These are phyloP conservation scores for Catajapyx aquilonaris DNA, from an alignment of 1,140 invertebrate species.

Conservation along the genomic window DNA sequence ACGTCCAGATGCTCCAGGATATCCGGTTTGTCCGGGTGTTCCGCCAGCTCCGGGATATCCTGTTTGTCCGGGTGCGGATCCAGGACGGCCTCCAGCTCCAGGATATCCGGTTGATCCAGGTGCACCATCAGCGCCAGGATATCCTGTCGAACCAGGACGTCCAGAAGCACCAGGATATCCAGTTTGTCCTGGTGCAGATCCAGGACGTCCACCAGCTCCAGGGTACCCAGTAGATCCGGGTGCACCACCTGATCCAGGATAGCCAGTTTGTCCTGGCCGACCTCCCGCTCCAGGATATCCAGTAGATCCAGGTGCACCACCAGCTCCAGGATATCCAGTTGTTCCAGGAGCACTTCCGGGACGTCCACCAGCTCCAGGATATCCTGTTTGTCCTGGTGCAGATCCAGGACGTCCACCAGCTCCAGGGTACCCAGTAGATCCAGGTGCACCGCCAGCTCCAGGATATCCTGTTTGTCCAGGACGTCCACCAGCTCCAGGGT, in stretches of 20 bases:
- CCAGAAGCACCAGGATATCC: constrained; percentile 1
- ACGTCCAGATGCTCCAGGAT: neutral
- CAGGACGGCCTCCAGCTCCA: no score
- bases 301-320: neutral
- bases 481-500: neutral
- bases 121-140: no score
- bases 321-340: neutral
- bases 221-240: neutral
- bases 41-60: no score
- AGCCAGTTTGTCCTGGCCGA: neutral
- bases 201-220: neutral
- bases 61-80: no score
- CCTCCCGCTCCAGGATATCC: neutral
- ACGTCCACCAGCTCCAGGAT: neutral
- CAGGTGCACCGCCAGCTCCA: constrained; percentile 3
- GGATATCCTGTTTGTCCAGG: neutral
- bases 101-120: no score
- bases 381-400: neutral
- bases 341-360: neutral
- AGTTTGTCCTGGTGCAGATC: neutral
- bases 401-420: neutral
- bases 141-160: neutral
- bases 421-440: neutral
- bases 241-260: neutral
- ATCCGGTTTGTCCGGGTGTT: no score